These are phyloP conservation scores for Porites rus DNA, from an alignment of 92 coral and sea anemone species.

Conservation along the genomic window DNA sequence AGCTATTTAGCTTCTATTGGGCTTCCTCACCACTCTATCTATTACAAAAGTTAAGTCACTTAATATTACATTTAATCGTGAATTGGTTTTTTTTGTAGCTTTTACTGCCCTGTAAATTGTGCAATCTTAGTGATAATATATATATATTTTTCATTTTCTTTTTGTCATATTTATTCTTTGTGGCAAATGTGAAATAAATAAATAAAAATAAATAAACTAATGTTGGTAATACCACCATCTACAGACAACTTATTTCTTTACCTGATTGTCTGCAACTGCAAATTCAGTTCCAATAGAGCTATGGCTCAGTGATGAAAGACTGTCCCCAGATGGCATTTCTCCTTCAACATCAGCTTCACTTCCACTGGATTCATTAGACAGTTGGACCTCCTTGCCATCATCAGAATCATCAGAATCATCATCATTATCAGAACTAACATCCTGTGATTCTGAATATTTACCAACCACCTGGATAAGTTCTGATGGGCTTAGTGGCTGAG, in stretches of 20 bases:
- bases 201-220: no score
- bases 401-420: slow-evolving; percentile 44
- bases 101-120: no score
- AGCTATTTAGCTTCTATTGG: no score
- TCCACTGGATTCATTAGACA: slow-evolving; percentile 38
- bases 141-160: no score
- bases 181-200: no score
- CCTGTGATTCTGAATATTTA: slow-evolving; percentile 74
- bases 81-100: no score
- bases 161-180: no score
- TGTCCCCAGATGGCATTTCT: slow-evolving; percentile 12
- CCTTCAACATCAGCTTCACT: slow-evolving; percentile 69
- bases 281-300: slow-evolving; percentile 31
- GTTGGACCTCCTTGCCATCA: slow-evolving; percentile 24
- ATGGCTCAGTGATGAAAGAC: slow-evolving; percentile 30
- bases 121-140: no score
- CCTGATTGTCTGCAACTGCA: slow-evolving; percentile 25
- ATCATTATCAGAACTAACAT: slow-evolving; percentile 72
- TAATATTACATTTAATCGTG: no score
- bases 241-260: background rate
- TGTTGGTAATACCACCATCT: no score
- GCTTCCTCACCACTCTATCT: no score
- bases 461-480: slow-evolving; percentile 91
- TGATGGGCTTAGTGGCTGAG: slow-evolving; percentile 80
- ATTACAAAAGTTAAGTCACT: no score